These are phyloP conservation scores for Eupithecia insigniata DNA, from an alignment of 2,888 invertebrate genomes.

Conservation along the genomic window DNA sequence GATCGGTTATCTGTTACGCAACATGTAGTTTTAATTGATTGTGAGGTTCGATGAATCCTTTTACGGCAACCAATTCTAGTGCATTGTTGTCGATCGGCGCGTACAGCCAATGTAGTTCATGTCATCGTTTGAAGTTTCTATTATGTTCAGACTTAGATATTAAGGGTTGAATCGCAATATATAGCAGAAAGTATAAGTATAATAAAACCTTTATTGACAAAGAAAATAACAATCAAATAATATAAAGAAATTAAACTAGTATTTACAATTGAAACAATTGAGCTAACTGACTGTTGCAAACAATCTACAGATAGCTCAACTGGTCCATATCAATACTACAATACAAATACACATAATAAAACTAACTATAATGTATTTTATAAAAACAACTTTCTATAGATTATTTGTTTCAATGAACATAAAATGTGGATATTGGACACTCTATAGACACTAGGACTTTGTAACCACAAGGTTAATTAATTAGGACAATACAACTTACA, in stretches of 20 bases:
- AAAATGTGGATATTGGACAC: background rate
- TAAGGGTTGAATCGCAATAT: background rate
- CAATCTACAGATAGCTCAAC: no score
- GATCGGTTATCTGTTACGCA: constrained; percentile 47
- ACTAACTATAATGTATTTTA: background rate
- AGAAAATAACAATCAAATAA: no score
- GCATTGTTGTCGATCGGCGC: constrained; percentile 2
- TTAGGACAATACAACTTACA: constrained; percentile 5
- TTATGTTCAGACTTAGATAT: background rate
- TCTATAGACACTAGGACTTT: background rate
- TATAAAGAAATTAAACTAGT: no score
- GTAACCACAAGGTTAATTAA: background rate
- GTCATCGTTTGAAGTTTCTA: background rate
- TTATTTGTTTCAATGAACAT: background rate
- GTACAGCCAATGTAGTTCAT: background rate
- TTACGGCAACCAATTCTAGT: constrained; percentile 25
- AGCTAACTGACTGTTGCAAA: no score
- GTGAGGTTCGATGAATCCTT: constrained; percentile 40
- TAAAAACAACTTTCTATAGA: background rate
- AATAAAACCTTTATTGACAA: no score
- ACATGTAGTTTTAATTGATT: constrained; percentile 43
- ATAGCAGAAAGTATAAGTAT: no score
- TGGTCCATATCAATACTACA: no score
- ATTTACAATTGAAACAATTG: no score
- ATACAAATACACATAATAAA: no score